Evolutionary conservation across 2,888 invertebrate species (phyloP).

Genomic region (Harmothoe impar): DNA sequence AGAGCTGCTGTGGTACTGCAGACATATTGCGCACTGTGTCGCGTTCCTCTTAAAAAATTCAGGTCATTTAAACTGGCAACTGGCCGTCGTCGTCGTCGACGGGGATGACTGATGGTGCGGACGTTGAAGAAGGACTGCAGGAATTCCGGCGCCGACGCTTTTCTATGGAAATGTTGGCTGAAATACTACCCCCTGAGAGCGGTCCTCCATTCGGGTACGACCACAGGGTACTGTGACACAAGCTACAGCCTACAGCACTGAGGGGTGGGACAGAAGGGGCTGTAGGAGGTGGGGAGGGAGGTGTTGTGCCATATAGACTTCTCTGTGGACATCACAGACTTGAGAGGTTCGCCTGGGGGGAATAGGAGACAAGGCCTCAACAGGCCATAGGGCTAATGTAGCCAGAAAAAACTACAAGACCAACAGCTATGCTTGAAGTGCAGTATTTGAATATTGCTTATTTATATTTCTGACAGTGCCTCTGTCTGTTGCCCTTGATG

Average conservation of each 20-base stretch:
- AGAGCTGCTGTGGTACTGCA: too few species aligned
- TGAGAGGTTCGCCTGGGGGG: neutral
- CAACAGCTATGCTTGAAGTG: neutral
- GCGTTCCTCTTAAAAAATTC: neutral
- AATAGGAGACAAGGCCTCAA: neutral
- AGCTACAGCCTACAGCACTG: neutral
- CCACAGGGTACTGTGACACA: neutral
- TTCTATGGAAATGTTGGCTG: neutral
- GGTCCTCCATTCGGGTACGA: neutral
- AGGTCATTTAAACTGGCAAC: neutral
- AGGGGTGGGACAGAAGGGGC: neutral
- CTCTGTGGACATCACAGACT: neutral
- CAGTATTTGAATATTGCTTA: constrained; percentile 18
- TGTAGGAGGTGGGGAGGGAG: neutral
- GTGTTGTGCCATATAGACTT: neutral
- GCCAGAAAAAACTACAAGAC: neutral
- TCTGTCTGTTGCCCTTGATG: neutral
- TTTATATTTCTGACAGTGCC: neutral
- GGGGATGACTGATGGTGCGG: neutral
- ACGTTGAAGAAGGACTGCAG: neutral
- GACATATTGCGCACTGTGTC: too few species aligned
- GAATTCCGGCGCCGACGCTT: neutral
- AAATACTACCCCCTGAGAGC: constrained; percentile 12
- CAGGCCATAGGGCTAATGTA: neutral
- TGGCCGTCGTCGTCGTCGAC: neutral